Evolutionary conservation across 2,113 vertebrate genomes (phyloP).

Genomic region (Engraulis encrasicolus): DNA sequence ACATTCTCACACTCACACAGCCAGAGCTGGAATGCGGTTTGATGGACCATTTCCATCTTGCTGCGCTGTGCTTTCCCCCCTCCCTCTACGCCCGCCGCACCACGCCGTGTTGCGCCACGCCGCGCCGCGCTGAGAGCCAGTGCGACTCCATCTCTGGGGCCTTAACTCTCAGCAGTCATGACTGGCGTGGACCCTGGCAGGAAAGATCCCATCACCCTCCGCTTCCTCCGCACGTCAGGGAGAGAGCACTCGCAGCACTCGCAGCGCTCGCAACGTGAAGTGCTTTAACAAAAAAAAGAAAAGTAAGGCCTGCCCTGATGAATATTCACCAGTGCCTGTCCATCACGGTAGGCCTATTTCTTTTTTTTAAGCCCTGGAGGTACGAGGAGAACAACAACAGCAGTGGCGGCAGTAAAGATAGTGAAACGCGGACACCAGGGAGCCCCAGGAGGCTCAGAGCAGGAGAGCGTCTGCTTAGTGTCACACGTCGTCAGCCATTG

Average conservation of each 20-base stretch:
- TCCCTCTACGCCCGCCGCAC: background rate
- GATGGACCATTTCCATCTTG: conserved; percentile 44
- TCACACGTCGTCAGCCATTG: conserved; percentile 13
- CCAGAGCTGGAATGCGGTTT: conserved; percentile 47
- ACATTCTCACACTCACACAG: background rate
- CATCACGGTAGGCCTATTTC: too few species aligned
- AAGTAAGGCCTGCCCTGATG: background rate
- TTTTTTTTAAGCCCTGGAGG: background rate
- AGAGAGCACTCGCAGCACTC: too few species aligned
- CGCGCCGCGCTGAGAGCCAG: background rate
- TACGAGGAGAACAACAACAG: background rate
- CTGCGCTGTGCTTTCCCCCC: background rate
- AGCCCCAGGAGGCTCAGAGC: background rate
- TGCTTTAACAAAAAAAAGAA: too few species aligned
- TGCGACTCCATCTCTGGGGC: background rate
- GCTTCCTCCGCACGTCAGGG: background rate
- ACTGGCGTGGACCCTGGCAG: conserved; percentile 13
- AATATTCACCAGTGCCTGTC: conserved; percentile 7
- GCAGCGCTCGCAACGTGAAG: background rate
- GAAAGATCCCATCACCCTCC: background rate
- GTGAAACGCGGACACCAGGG: conserved; percentile 22
- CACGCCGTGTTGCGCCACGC: too few species aligned
- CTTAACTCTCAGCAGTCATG: background rate
- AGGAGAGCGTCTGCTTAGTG: conserved; percentile 18
- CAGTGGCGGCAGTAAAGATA: background rate